These are phyloP conservation scores for Omphaloscelis lunosa DNA, from an alignment of 2,888 invertebrate genomes.

Conservation along the genomic window DNA sequence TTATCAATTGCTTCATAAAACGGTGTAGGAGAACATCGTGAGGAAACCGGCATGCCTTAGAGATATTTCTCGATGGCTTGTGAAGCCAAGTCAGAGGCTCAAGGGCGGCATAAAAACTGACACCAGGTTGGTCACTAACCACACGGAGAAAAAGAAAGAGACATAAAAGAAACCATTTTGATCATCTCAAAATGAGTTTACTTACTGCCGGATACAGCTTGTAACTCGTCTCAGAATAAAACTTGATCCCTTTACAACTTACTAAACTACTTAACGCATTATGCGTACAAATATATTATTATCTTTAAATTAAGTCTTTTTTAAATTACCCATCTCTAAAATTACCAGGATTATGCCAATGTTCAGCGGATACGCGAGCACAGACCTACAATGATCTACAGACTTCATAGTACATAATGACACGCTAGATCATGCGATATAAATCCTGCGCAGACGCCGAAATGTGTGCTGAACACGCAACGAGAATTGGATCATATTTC, in stretches of 20 bases:
- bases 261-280: slow-evolving; percentile 39
- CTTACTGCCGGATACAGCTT: too few relatives aligned
- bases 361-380: slow-evolving; percentile 34
- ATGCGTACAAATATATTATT: slow-evolving; percentile 10
- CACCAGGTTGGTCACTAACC: too few relatives aligned
- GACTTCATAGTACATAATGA: slow-evolving; percentile 52
- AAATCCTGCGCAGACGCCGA: slow-evolving; percentile 55
- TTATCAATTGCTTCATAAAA: too few relatives aligned
- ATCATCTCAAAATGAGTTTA: neutral
- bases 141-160: too few relatives aligned
- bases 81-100: too few relatives aligned
- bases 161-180: too few relatives aligned
- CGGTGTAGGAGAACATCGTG: too few relatives aligned
- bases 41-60: too few relatives aligned
- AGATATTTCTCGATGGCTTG: too few relatives aligned
- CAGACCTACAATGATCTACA: slow-evolving; percentile 35
- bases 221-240: too few relatives aligned
- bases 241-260: neutral
- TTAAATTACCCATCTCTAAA: neutral
- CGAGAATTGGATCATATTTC: slow-evolving; percentile 44
- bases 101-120: too few relatives aligned
- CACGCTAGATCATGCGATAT: slow-evolving; percentile 51
- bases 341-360: slow-evolving; percentile 33
- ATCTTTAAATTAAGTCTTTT: neutral
- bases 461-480: slow-evolving; percentile 61